These are phyloP conservation scores for Typhlichthys eigenmanni DNA, from an alignment of 2,797 vertebrate genomes.

Conservation along the genomic window DNA sequence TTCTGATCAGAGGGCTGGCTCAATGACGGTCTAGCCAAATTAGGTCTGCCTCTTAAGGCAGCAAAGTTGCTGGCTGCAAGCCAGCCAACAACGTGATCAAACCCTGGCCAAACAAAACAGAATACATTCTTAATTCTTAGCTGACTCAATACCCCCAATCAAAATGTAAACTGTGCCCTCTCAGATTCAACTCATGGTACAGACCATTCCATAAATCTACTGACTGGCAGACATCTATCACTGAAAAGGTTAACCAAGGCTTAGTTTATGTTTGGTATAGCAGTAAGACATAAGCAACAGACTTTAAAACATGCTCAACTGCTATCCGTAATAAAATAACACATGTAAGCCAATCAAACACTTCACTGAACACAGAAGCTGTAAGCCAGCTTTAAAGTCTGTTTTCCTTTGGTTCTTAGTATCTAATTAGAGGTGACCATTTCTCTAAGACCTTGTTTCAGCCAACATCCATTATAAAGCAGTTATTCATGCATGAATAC, in stretches of 20 bases:
- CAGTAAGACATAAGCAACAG: slow-evolving; percentile 45
- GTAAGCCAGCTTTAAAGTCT: slow-evolving; percentile 34
- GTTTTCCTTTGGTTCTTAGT: slow-evolving; percentile 50
- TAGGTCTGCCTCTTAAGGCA: slow-evolving; percentile 51
- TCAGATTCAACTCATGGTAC: slow-evolving; percentile 35
- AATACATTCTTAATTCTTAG: slow-evolving; percentile 65
- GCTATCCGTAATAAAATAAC: slow-evolving; percentile 60
- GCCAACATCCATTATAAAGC: slow-evolving; percentile 7
- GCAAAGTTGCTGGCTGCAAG: slow-evolving; percentile 45
- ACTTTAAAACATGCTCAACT: slow-evolving; percentile 50
- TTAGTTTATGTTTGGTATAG: slow-evolving; percentile 31
- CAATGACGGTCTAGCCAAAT: slow-evolving; percentile 41
- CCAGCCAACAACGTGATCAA: slow-evolving; percentile 62
- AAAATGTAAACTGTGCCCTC: slow-evolving; percentile 51
- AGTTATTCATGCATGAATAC: neutral
- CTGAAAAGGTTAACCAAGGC: slow-evolving; percentile 1
- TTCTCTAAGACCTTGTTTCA: slow-evolving; percentile 31
- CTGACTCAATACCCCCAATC: slow-evolving; percentile 35
- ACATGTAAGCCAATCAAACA: slow-evolving; percentile 55
- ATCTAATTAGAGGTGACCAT: slow-evolving; percentile 10
- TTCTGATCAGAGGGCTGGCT: neutral
- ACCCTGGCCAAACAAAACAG: slow-evolving; percentile 57
- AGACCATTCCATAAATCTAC: slow-evolving; percentile 28
- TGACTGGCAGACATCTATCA: slow-evolving; percentile 44
- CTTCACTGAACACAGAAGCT: slow-evolving; percentile 53